phyloP scores from a whole-genome alignment of 2,113 vertebrate species.

The Crotophaga sulcirostris region DNA sequence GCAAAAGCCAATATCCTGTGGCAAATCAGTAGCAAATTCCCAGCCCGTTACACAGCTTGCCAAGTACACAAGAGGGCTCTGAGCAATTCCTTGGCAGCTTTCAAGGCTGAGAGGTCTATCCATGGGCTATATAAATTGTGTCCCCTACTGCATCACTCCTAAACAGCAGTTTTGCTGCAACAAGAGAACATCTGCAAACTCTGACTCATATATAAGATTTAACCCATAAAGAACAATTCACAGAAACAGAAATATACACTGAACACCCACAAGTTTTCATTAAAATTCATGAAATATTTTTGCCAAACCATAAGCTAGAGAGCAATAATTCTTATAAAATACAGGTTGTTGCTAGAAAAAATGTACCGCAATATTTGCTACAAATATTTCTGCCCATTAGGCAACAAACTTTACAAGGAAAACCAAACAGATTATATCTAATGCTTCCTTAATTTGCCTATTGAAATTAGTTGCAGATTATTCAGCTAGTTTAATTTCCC shows the following conservation, averaged over 20 bases:
- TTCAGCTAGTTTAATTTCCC: background rate
- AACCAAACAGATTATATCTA: background rate
- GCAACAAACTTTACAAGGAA: background rate
- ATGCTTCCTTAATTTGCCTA: background rate
- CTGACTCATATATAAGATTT: background rate
- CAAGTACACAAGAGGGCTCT: background rate
- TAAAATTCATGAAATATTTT: slow-evolving; percentile 47
- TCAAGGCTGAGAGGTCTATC: background rate
- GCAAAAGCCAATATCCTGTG: background rate
- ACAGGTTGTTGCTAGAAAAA: background rate
- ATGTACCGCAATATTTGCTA: background rate
- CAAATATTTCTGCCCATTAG: background rate
- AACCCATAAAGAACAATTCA: slow-evolving; percentile 11
- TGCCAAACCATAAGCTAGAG: background rate
- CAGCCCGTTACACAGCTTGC: background rate
- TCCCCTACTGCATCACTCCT: background rate
- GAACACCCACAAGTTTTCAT: background rate
- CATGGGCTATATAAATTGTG: background rate
- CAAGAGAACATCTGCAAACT: background rate
- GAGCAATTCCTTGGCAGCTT: background rate
- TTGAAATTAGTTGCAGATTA: background rate
- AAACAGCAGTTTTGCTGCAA: background rate
- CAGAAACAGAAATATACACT: background rate
- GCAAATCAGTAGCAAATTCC: background rate
- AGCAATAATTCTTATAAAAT: background rate